Evolutionary conservation across 2,797 vertebrate genomes (phyloP).

Genomic region (Danio kyathit): DNA sequence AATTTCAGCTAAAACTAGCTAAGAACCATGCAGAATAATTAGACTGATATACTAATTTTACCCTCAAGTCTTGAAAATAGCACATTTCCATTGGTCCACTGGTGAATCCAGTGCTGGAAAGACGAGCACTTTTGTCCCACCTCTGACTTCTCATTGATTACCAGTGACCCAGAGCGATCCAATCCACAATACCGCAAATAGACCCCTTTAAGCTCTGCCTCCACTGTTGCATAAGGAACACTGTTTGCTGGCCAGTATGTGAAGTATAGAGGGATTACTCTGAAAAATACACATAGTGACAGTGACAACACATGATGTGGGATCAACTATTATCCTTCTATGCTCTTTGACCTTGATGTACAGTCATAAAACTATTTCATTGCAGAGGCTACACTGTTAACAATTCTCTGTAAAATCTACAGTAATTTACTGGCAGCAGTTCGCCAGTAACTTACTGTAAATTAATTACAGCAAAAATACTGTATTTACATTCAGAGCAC

Average conservation of each 20-base stretch:
- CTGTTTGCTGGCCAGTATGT: constrained; percentile 92
- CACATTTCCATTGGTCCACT: constrained; percentile 95
- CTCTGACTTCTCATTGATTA: constrained; percentile 74
- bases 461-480: too few species aligned
- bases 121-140: constrained; percentile 87
- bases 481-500: too few species aligned
- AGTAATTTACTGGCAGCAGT: too few species aligned
- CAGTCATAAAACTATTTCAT: not conserved
- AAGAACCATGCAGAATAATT: not conserved
- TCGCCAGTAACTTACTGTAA: too few species aligned
- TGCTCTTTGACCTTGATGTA: not conserved
- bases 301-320: constrained; percentile 3
- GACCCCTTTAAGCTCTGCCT: constrained; percentile 83
- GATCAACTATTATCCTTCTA: not conserved
- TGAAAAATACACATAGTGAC: constrained; percentile 61
- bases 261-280: constrained; percentile 90
- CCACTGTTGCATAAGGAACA: constrained; percentile 90
- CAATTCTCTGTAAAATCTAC: too few species aligned
- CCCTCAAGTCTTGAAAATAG: constrained; percentile 91
- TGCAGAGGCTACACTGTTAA: too few species aligned
- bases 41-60: constrained; percentile 61
- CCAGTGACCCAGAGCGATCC: constrained; percentile 73
- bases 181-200: constrained; percentile 82
- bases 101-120: constrained; percentile 95
- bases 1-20: not conserved